These are phyloP conservation scores for Augiades crinisus DNA, from an alignment of 2,888 invertebrate species.

Conservation along the genomic window DNA sequence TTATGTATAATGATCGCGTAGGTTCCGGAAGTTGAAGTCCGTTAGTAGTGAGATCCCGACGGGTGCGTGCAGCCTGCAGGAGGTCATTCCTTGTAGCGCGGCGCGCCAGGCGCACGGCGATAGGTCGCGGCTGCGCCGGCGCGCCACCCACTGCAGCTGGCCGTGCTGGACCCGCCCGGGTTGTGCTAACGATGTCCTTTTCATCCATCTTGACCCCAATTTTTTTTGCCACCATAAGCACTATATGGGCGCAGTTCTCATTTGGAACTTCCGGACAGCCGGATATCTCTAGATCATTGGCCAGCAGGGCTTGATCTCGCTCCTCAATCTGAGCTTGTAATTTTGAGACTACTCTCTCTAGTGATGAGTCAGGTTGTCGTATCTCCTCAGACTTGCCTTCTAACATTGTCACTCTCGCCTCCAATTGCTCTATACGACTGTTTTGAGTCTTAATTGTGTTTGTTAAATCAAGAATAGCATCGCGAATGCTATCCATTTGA, in stretches of 20 bases:
- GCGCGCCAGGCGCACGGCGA: neutral
- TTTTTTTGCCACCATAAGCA: neutral
- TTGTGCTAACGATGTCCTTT: neutral
- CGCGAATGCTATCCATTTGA: neutral
- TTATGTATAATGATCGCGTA: neutral
- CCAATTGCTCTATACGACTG: neutral
- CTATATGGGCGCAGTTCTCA: neutral
- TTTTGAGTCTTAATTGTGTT: neutral
- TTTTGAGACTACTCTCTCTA: neutral
- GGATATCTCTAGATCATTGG: neutral
- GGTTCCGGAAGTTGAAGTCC: neutral
- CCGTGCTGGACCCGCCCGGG: neutral
- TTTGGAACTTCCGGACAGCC: neutral
- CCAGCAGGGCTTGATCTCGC: neutral
- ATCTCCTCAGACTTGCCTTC: neutral
- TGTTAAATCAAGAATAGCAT: neutral
- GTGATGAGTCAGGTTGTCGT: neutral
- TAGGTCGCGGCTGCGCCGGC: neutral
- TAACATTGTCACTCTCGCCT: neutral
- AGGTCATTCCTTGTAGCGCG: neutral
- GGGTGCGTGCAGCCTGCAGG: neutral
- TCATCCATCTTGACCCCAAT: neutral
- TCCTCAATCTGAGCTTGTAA: neutral
- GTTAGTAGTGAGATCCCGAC: neutral
- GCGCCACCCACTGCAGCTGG: neutral